Evolutionary conservation across 1,140 invertebrate species (phyloP), one percentile per base, ranked within the genome.

Genomic region (Solenopsis fugax): DNA sequence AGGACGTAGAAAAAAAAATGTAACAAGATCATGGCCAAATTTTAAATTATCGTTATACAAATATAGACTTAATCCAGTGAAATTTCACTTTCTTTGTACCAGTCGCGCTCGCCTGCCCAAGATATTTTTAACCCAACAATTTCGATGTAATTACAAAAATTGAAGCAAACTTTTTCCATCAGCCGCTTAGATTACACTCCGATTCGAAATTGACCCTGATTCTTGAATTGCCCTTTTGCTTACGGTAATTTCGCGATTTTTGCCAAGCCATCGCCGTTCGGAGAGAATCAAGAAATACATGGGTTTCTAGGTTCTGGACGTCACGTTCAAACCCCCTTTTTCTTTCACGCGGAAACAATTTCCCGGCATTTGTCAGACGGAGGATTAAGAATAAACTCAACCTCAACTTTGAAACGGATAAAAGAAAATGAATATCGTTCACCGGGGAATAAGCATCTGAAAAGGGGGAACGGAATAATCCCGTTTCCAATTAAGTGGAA

Each of bases 151-250:
- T 80, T 76, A 48, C 24, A 80, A 56, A 75, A 71, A 87, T 82
- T 87, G 58, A 54, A 76, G 54, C 24, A 54, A 81, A 87, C 67
- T 65, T 89, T 89, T 87, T 72, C 21, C 67, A 65, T 77, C 71
- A 84, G 45, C 62, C 75, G 41, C 16, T 65, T 64, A 24, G 65
- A 85, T 85, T 56, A 64, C 71, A 64, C 37, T 78, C 29, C 24
- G 50, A 54, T 29, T 85, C 48, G 64, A 64, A 62, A 50, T 87
- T 87, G 86, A 84, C 65, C 45, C 24, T 48, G 13, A 62, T 87
- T 85, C 21, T 56, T 80, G 56, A 45, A 75, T 78, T 65, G 16
- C 34, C 24, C 24, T 75, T 29, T 62, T 78, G 34, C 78, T 78
- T 85, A 78, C 24, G n/a, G n/a, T 65, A 75, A 84, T 24, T 45